Conservation (phyloP, 2,888 invertebrate species). For the Cyclophora albipunctata region DNA sequence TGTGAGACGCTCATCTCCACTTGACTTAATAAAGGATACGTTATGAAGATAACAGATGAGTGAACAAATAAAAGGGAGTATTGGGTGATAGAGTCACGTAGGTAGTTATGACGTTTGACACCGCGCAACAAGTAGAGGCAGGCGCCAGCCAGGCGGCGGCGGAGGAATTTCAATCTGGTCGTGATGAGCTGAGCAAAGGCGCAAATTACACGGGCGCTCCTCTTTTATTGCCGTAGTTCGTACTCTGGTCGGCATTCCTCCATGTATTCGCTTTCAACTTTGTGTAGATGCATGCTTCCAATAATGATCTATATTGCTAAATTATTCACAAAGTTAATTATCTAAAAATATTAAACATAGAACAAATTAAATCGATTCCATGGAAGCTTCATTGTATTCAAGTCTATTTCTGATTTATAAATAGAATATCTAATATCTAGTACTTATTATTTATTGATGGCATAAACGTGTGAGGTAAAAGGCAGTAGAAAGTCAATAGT, state of each 20-base stretch:
- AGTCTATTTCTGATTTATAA: no score
- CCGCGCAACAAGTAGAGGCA: slow-evolving; percentile 55
- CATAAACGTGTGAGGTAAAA: slow-evolving; percentile 20
- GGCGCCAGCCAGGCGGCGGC: slow-evolving; percentile 57
- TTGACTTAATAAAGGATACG: slow-evolving; percentile 8
- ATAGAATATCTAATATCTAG: no score
- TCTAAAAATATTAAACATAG: no score
- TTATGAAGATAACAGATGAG: slow-evolving; percentile 14
- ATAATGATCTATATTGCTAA: not conserved
- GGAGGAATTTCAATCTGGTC: slow-evolving; percentile 69
- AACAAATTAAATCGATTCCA: no score
- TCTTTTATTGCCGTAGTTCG: slow-evolving; percentile 35
- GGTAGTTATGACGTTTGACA: slow-evolving; percentile 62
- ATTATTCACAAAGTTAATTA: no score
- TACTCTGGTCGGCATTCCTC: slow-evolving; percentile 23
- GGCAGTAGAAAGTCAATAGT: slow-evolving; percentile 35
- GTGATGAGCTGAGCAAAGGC: slow-evolving; percentile 60
- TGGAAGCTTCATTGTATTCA: no score
- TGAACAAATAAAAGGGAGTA: slow-evolving; percentile 40
- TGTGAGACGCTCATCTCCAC: slow-evolving; percentile 4
- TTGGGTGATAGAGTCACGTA: slow-evolving; percentile 51
- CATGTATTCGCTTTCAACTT: slow-evolving; percentile 10
- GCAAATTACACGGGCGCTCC: slow-evolving; percentile 57
- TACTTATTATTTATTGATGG: no score
- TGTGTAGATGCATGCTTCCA: not conserved